Percentiles rank a stretch among this genome's conserved stretches.
Evolutionary conservation across 23 tunicate species (phyloP).

Genomic region (Phallusia fumigata): DNA sequence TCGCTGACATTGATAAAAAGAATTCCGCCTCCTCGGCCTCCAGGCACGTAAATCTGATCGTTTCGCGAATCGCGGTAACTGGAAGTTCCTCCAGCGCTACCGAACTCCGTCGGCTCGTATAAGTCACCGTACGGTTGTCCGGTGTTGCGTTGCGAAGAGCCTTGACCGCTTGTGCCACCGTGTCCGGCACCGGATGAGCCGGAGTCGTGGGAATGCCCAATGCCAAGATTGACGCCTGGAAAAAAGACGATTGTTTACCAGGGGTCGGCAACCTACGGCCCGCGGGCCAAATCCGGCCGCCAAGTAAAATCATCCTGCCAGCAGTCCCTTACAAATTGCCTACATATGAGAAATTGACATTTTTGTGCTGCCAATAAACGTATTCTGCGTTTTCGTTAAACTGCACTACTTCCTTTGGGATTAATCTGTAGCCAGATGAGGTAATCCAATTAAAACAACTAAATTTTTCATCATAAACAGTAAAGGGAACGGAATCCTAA

Average conservation of each 20-base stretch:
- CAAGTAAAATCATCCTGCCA: no score
- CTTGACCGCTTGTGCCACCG: constrained; percentile 33
- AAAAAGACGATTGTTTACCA: background rate
- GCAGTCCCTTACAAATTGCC: no score
- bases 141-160: background rate
- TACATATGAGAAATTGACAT: no score
- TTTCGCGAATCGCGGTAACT: background rate
- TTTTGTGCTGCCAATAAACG: no score
- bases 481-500: no score
- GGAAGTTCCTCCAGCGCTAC: constrained; percentile 36
- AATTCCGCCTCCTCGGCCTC: constrained; percentile 37
- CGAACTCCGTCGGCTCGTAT: constrained; percentile 21
- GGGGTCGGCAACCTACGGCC: no score
- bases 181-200: constrained; percentile 40
- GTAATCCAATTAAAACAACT: no score
- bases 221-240: constrained; percentile 15
- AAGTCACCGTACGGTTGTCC: constrained; percentile 29
- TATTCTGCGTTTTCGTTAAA: no score
- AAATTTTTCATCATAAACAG: no score
- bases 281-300: no score
- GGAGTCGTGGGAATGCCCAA: constrained; percentile 19
- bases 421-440: no score
- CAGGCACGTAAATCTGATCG: constrained; percentile 12
- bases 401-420: no score
- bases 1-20: constrained; percentile 4